Base-by-base conservation (phyloP, 2,888 invertebrate species). In the Nycteola revayana region DNA sequence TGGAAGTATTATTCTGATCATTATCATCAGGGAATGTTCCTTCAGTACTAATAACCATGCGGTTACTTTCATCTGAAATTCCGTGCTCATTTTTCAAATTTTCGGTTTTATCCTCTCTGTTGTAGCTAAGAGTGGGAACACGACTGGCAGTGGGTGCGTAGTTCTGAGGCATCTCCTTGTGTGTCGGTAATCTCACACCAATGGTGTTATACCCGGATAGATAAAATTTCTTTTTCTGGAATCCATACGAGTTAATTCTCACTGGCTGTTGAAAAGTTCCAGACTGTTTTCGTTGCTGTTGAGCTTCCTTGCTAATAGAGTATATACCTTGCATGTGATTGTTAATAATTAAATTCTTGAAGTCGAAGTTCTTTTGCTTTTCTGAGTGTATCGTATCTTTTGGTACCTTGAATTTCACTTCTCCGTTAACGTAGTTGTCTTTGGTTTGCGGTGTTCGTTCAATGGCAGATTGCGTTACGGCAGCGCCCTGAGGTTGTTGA, bases 341-440 rank as follows among this genome's bases (percentile, higher is more conserved):
- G 42, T 74, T 64, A 7, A 79, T 77, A 6, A 66, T 67, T 31
- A 77, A 59, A 35, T 77, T 75, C 51, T 78, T 77, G 8, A 77
- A 75, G 24, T 81, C 66, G 42, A 75, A 79, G 28, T 72, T 76
- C 31, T 69, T 65, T 33, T 61, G 54, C 48, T 68, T 73, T 1
- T 25, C 46, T 3, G 47, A 20, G 22, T 46, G 48, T 22, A 44
- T 9, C 14, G 33, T 33, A 9, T 49, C 36, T 1, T 46, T 52
- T 20, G 46, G 49, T 2, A 44, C 44, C 48, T 71, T 68, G 42
- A 45, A 65, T 11, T 66, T 54, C 7, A 61, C 21, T 36, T 63
- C 57, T 3, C 49, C 41, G 20, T 66, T 67, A 4, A 52, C 40
- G 7, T 56, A 66, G 10, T 58, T 60, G 10, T 59, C 38, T 30